Conservation (phyloP, 1,140 invertebrate genomes). For the Mya arenaria region DNA sequence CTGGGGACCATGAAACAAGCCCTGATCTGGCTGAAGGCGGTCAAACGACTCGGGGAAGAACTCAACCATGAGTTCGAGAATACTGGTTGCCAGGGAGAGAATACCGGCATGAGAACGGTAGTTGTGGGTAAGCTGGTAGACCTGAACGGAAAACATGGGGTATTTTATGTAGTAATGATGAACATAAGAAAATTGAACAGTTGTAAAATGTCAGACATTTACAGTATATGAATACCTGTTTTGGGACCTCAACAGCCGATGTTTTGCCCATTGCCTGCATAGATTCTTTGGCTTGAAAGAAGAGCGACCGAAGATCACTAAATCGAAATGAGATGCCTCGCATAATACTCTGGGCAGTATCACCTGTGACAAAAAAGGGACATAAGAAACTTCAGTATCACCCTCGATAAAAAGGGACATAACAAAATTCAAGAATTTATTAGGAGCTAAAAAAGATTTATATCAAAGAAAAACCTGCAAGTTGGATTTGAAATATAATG, state of each 20-base stretch:
- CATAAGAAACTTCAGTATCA: too few species aligned
- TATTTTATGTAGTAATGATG: too few species aligned
- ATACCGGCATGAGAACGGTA: slow-evolving; percentile 77
- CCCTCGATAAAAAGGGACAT: too few species aligned
- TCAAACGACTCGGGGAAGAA: slow-evolving; percentile 79
- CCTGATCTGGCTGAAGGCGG: slow-evolving; percentile 73
- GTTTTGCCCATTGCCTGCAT: slow-evolving; percentile 65
- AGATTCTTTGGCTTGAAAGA: slow-evolving; percentile 72
- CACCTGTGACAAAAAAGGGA: too few species aligned
- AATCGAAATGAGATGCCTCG: slow-evolving; percentile 77
- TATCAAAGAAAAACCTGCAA: too few species aligned
- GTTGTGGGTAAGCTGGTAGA: slow-evolving; percentile 77
- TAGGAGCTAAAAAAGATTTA: too few species aligned
- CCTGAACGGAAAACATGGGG: too few species aligned
- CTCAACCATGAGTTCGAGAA: slow-evolving; percentile 74
- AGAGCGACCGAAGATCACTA: slow-evolving; percentile 74
- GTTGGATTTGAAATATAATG: too few species aligned
- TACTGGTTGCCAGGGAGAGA: slow-evolving; percentile 73
- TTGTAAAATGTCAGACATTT: too few species aligned
- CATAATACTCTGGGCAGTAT: slow-evolving; percentile 80
- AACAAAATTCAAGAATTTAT: too few species aligned
- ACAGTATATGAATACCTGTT: slow-evolving; percentile 58
- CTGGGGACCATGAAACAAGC: slow-evolving; percentile 74
- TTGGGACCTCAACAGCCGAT: slow-evolving; percentile 62
- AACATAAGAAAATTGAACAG: too few species aligned